Base-by-base conservation (phyloP, 2,888 invertebrate species). In the Cataglyphis albicans region DNA sequence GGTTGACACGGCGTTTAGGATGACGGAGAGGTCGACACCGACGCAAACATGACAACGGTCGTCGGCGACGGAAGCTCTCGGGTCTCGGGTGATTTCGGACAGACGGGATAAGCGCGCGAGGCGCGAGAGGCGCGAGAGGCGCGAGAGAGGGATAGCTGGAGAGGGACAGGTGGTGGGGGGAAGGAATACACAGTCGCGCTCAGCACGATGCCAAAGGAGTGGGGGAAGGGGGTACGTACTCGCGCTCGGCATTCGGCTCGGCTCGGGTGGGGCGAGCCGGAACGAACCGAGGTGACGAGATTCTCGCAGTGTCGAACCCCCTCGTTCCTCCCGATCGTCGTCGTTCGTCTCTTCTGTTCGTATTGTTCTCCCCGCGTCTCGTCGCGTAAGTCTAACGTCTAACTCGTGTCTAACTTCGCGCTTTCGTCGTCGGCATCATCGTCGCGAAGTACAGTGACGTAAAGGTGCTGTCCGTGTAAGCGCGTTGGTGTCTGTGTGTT, bases 281-380 rank as follows among this genome's bases (percentile, higher is more conserved):
- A 59, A 84, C 84, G 81, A 44, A 81, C 59, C 80, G 78, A 78
- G 74, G 75, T 18, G 88, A 85, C 82, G 84, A 86, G 88, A 86
- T 81, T 73, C 87, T 88, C 85, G 88, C 90, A 87, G 90, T 90
- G 85, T 81, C 88, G 84, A 88, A 90, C 84, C 78, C 82, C 87
- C 82, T 88, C 88, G 89, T 83, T 88, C 74, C 83, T 86, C 85
- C 82, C 75, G 85, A 29, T 83, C 21, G 59, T 85, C 57, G 52
- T 52, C 72, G 83, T 57, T 80, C 80, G 74, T 70, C 21, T 81
- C 84, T 87, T 83, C 72, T 74, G 65, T 18, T n/a, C 52, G n/a
- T 59, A 73, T 76, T 73, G 74, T 83, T 63, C 68, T 25, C 52
- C 55, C 61, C 72, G 32, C 25, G 63, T 65, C 7, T 59, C 29